Conservation (phyloP, 1,140 invertebrate genomes). For the Drosophila pseudoobscura region DNA sequence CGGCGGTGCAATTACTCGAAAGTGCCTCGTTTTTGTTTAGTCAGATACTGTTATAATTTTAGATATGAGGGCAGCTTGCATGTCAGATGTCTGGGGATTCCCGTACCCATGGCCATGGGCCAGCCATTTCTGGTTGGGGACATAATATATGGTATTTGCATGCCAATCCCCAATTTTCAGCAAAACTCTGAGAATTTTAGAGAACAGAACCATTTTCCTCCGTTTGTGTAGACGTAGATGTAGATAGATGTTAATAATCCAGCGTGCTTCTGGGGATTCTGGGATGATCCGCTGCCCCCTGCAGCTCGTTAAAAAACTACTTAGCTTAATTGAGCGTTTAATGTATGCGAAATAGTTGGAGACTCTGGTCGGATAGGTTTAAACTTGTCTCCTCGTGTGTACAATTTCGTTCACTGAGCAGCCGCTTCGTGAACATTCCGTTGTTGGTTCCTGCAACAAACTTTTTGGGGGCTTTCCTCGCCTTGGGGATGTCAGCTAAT, state of each 20-base stretch:
- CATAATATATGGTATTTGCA: constrained; percentile 12
- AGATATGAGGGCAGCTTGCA: constrained; percentile 5
- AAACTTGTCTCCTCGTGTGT: too few species aligned
- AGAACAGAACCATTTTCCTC: neutral
- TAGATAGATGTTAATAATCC: constrained; percentile 32
- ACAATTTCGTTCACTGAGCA: neutral
- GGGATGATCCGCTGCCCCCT: constrained; percentile 9
- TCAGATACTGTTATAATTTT: constrained; percentile 35
- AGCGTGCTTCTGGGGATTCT: neutral
- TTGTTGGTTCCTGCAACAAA: neutral
- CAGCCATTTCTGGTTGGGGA: constrained; percentile 5
- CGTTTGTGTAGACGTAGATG: constrained; percentile 1
- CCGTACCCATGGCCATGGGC: constrained; percentile 10
- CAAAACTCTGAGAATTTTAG: neutral
- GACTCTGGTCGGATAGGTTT: neutral
- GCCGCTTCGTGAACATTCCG: neutral
- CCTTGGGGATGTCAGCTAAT: constrained; percentile 2
- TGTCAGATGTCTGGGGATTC: constrained; percentile 3
- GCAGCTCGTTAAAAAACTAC: constrained; percentile 26
- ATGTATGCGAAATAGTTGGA: constrained; percentile 25
- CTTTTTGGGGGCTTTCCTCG: constrained; percentile 21
- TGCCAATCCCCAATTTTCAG: constrained; percentile 31
- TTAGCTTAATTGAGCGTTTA: constrained; percentile 44
- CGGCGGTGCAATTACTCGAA: constrained; percentile 29
- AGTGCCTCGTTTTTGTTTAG: constrained; percentile 18